Base-by-base conservation (phyloP, 1,140 invertebrate species). In the Zaprionus nigranus region DNA sequence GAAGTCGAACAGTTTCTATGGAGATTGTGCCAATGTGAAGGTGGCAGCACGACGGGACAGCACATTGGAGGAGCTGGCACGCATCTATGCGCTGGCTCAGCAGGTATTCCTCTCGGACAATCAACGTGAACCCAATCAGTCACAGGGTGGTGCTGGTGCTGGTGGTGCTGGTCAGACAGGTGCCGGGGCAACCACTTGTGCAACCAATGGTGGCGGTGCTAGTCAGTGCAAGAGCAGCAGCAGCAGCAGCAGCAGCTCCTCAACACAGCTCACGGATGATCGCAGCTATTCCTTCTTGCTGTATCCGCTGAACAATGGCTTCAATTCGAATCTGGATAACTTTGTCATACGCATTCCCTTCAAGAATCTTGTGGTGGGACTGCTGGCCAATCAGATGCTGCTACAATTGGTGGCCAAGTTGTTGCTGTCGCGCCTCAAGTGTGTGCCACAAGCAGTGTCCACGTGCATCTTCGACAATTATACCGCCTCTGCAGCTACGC, bases 1-100 rank as follows among this genome's bases (percentile, higher is more conserved):
- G 73, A 96, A 97, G 79, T 98, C 97, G 0, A 97, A 98, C 78
- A 98, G 97, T 79, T 98, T 98, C 92, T 98, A 98, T 93, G 98
- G 98, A 2, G 98, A 98, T 92, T 93, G 97, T 66, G 97, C 97
- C 3, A 97, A 97, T 71, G 97, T 99, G 0, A 98, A 98, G 94
- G 97, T 98, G 2, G 98, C 97, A 3, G 97, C 97, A 0, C 94
- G 97, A 30, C 95, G 96, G 72, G 97, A 98, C 88, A 97, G 96
- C 81, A 96, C 96, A 1, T 93, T 96, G 9, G 95, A 96, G 81
- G 97, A 98, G 87, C 96, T 96, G 81, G 95, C 97, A 34, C 93
- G 97, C 78, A 93, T 98, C 11, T 95, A 96, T 78, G 97, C 98
- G 43, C 94, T 99, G 71, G 96, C 97, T 0, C 96, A 97, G 77